Evolutionary conservation across 2,113 vertebrate species (phyloP).

Genomic region (Oncorhynchus tshawytscha): DNA sequence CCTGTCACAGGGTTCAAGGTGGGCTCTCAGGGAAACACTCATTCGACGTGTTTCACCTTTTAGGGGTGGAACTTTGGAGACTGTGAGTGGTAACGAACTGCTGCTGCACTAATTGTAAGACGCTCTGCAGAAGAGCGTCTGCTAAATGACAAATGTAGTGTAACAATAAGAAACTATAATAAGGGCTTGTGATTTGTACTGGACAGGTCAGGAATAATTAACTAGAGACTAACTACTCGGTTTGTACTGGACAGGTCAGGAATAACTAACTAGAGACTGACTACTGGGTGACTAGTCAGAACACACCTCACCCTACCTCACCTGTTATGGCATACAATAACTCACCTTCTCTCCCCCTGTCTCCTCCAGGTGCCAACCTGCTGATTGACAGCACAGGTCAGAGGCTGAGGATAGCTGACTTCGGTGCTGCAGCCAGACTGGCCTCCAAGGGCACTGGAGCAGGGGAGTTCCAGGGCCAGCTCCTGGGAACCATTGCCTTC

Average conservation of each 20-base stretch:
- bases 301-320: not conserved
- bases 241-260: too few species aligned
- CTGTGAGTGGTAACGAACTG: too few species aligned
- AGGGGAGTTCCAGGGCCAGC: conserved; percentile 89
- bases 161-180: too few species aligned
- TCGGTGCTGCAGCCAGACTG: conserved; percentile 87
- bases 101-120: too few species aligned
- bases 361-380: conserved; percentile 84
- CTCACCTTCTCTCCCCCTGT: not conserved
- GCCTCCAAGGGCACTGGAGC: conserved; percentile 90
- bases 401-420: conserved; percentile 87
- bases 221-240: too few species aligned
- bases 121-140: too few species aligned
- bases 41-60: not conserved
- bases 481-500: conserved; percentile 89
- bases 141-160: not conserved
- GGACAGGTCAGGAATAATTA: too few species aligned
- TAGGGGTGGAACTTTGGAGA: too few species aligned
- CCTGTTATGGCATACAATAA: not conserved
- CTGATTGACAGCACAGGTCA: conserved; percentile 92
- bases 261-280: too few species aligned
- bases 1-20: too few species aligned
- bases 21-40: not conserved
- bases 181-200: too few species aligned
- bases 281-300: too few species aligned